Base-by-base conservation (phyloP, 2,888 invertebrate species). In the Nomada fabriciana region DNA sequence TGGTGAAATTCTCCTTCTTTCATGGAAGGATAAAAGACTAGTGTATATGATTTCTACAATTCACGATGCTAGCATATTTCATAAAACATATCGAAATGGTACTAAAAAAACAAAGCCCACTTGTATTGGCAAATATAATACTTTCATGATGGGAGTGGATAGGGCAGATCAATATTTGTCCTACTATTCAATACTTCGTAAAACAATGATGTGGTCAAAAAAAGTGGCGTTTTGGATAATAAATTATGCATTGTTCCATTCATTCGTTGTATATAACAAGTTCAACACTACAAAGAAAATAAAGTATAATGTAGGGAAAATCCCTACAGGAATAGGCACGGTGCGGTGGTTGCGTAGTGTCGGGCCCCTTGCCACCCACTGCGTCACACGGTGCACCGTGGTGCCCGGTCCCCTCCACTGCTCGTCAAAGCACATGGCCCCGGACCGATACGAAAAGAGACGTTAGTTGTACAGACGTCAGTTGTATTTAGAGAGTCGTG, bases 171-270 rank as follows among this genome's bases (percentile, higher is more conserved):
- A 67, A 18, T 50, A 50, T 18, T 18, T 50, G 11, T 50, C 50
- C 2, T 50, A 13, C 13, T 50, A 50, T 18, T 50, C 50, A 50
- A 50, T 50, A 50, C 3, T 50, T 11, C 50, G 50, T 15, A 53
- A 53, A 53, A 67, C 15, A 53, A 18, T 53, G 13, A 36, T 36
- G 20, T 67, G 67, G 53, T 36, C 67, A 11, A 67, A 36, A 47
- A 29, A 29, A 36, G 53, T 53, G 0, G 42, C 11, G 9, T 25
- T 64, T 23, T 42, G 25, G n/a, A 15, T 23, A 23, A 55, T 55
- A 55, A 55, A 55, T 55, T 68, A 42, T 55, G 0, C 4, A 18
- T 23, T 55, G 7, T 55, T 68, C 23, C 42, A 55, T 68, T 68
- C 36, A 20, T 55, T 42, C n/a, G 15, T 15, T 23, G 23, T 55